phyloP scores from a whole-genome alignment of 53 echinoderm and acorn worm genomes.

The Luidia sarsii region DNA sequence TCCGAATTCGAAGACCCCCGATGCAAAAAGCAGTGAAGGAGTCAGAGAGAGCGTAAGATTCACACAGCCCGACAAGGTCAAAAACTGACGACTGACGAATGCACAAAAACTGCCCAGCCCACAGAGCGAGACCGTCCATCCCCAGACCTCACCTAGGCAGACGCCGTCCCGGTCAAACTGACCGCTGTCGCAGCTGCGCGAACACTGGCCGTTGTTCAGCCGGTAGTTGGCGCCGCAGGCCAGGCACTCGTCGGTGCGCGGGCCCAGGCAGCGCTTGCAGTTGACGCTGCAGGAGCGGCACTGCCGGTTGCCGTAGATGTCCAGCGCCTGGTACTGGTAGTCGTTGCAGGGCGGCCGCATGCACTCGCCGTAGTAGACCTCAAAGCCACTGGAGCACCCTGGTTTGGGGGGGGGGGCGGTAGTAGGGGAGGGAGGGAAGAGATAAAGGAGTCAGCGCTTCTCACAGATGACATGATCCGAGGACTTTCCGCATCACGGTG shows the following conservation, averaged over 20 bases:
- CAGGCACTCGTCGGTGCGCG: constrained; percentile 48
- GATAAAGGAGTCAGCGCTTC: no score
- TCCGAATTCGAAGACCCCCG: no score
- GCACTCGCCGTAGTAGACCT: constrained; percentile 77
- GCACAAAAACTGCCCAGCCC: background rate
- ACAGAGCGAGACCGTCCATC: background rate
- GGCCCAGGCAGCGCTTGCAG: constrained; percentile 71
- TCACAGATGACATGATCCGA: no score
- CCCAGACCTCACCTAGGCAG: constrained; percentile 31
- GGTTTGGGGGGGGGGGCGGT: no score
- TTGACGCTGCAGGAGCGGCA: constrained; percentile 47
- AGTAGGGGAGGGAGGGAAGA: no score
- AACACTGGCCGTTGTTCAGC: constrained; percentile 52
- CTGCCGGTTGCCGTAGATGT: background rate
- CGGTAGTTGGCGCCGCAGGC: constrained; percentile 34
- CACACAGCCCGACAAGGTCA: no score
- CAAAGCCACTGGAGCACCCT: constrained; percentile 55
- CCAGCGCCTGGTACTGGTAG: constrained; percentile 36
- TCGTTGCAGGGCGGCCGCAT: constrained; percentile 23
- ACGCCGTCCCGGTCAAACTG: constrained; percentile 15
- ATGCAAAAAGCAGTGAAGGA: no score
- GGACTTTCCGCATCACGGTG: no score
- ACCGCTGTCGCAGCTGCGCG: constrained; percentile 12
- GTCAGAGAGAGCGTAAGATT: no score
- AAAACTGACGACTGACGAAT: background rate